A percentile compares a stretch with the other conserved stretches of the same genome.
These are phyloP conservation scores for Smutsia gigantea DNA, from an alignment of 2,797 vertebrate genomes.

Conservation along the genomic window DNA sequence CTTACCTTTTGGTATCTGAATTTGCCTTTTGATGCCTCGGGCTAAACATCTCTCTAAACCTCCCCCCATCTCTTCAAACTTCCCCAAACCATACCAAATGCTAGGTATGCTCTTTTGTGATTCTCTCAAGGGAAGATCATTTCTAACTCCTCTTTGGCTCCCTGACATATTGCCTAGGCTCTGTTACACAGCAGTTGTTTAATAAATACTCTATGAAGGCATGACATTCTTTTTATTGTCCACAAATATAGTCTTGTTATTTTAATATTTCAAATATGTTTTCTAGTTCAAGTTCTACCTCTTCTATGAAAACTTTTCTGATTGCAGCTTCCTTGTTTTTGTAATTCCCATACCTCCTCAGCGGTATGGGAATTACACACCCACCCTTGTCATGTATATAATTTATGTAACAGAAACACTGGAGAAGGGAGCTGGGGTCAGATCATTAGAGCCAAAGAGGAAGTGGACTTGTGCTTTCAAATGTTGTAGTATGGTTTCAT, in stretches of 20 bases:
- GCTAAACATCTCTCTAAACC: neutral
- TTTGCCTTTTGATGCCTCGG: neutral
- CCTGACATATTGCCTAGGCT: neutral
- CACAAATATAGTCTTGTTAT: neutral
- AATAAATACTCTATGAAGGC: neutral
- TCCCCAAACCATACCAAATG: neutral
- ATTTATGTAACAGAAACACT: neutral
- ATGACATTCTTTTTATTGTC: neutral
- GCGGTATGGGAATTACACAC: neutral
- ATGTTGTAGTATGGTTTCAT: neutral
- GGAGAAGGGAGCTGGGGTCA: neutral
- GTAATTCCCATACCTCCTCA: neutral
- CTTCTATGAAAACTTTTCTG: neutral
- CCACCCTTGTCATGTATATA: neutral
- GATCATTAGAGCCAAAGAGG: neutral
- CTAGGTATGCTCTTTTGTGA: neutral
- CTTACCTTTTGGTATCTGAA: neutral
- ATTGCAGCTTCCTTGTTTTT: neutral
- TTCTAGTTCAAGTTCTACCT: neutral
- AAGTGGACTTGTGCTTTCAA: neutral
- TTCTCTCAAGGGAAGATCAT: neutral
- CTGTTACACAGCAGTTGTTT: neutral
- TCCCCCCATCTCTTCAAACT: neutral
- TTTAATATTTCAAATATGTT: constrained; percentile 37
- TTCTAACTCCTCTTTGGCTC: neutral